Evolutionary conservation across 2,888 invertebrate species (phyloP).

Genomic region (Linnaemya tessellans): DNA sequence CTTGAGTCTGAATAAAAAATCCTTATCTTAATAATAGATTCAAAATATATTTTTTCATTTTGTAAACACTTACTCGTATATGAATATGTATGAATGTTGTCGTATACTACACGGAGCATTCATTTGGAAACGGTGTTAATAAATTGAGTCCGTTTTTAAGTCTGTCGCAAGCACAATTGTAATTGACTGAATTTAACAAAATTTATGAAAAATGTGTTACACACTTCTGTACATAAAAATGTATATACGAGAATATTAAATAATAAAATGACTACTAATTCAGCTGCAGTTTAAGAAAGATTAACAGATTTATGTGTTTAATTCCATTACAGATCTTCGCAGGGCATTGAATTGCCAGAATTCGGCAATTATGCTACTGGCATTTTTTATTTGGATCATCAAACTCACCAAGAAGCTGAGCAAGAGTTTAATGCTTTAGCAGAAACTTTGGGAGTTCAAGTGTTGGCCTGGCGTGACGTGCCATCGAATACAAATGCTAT

Average conservation of each 20-base stretch:
- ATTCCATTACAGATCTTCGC: conserved; percentile 87
- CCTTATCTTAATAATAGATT: too few species aligned
- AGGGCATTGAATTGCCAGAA: conserved; percentile 92
- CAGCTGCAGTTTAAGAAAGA: not conserved
- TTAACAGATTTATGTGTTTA: conserved; percentile 21
- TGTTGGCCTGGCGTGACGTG: conserved; percentile 97
- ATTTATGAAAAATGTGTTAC: not conserved
- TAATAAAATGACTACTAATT: conserved; percentile 8
- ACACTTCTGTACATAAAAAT: not conserved
- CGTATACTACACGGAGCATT: too few species aligned
- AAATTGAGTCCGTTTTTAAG: not conserved
- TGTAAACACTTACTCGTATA: too few species aligned
- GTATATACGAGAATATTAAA: not conserved
- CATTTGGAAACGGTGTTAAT: not conserved
- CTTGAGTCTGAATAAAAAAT: too few species aligned
- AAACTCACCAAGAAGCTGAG: conserved; percentile 91
- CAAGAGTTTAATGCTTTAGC: conserved; percentile 92
- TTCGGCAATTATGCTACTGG: conserved; percentile 98
- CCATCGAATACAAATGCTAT: conserved; percentile 94
- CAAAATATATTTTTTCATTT: too few species aligned
- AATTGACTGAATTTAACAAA: conserved; percentile 29
- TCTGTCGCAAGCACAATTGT: not conserved
- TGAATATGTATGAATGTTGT: too few species aligned
- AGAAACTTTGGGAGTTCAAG: conserved; percentile 90
- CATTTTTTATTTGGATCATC: conserved; percentile 95